These are phyloP conservation scores for Epizoanthus illoricatus DNA, from an alignment of 92 coral and sea anemone species.

Conservation along the genomic window DNA sequence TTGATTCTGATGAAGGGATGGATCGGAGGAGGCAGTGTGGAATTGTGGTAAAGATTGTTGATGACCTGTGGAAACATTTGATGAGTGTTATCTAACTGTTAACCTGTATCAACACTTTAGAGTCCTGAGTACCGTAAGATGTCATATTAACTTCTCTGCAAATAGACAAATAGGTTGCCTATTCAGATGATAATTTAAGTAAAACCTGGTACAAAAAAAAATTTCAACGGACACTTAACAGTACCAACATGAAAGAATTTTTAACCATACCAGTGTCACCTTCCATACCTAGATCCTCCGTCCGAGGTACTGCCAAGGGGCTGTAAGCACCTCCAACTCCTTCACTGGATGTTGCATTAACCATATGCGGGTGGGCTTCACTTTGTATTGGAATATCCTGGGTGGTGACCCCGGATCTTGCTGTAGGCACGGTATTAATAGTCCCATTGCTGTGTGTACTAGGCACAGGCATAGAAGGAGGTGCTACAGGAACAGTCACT, in stretches of 20 bases:
- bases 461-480: conserved; percentile 22
- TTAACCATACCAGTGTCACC: background rate
- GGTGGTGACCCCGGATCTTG: background rate
- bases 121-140: too few species aligned
- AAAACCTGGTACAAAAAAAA: too few species aligned
- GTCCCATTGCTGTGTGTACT: conserved; percentile 9
- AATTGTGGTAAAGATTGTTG: background rate
- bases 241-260: background rate
- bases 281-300: background rate
- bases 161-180: too few species aligned
- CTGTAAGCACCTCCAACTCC: background rate
- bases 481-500: background rate
- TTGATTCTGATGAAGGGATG: background rate
- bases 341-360: background rate
- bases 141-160: too few species aligned
- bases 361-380: background rate
- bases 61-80: conserved; percentile 4
- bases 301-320: background rate
- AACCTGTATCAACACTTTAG: background rate
- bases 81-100: background rate
- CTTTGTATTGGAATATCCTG: background rate
- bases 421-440: too few species aligned
- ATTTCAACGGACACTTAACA: too few species aligned
- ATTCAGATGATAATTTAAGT: too few species aligned
- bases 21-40: background rate